These are phyloP conservation scores for Ditula angustiorana DNA, from an alignment of 2,888 invertebrate genomes.

Conservation along the genomic window DNA sequence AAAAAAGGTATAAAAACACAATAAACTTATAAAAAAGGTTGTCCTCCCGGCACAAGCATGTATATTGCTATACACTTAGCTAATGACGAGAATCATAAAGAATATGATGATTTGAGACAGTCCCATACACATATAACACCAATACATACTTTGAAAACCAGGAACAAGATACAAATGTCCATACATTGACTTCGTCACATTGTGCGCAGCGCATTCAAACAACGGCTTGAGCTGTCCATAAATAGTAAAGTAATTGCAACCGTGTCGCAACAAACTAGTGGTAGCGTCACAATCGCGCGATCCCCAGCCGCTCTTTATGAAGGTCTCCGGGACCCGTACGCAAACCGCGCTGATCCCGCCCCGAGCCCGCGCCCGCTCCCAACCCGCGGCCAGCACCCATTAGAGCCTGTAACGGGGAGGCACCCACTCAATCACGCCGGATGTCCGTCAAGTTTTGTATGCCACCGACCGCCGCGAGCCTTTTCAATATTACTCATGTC, in stretches of 20 bases:
- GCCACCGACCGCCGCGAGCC: conserved; percentile 53
- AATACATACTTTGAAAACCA: no score
- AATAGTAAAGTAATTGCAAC: conserved; percentile 24
- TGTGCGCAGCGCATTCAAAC: neutral
- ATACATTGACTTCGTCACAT: neutral
- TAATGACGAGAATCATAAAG: no score
- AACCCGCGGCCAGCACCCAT: conserved; percentile 67
- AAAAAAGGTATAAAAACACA: no score
- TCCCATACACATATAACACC: no score
- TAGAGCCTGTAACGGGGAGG: conserved; percentile 70
- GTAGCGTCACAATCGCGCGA: conserved; percentile 60
- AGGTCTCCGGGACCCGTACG: conserved; percentile 56
- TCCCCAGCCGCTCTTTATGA: conserved; percentile 68
- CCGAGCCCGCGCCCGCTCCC: conserved; percentile 41
- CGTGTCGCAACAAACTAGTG: conserved; percentile 53
- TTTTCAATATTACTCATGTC: conserved; percentile 62
- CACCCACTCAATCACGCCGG: conserved; percentile 75
- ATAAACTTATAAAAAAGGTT: no score
- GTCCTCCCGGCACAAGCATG: no score
- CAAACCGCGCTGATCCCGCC: conserved; percentile 56
- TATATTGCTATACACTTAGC: no score
- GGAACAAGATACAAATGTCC: neutral
- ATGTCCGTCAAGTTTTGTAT: conserved; percentile 76
- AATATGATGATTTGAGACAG: no score
- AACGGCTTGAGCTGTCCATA: conserved; percentile 22